Evolutionary conservation across 23 tunicate species (phyloP).

Genomic region (Trididemnum miniatum): DNA sequence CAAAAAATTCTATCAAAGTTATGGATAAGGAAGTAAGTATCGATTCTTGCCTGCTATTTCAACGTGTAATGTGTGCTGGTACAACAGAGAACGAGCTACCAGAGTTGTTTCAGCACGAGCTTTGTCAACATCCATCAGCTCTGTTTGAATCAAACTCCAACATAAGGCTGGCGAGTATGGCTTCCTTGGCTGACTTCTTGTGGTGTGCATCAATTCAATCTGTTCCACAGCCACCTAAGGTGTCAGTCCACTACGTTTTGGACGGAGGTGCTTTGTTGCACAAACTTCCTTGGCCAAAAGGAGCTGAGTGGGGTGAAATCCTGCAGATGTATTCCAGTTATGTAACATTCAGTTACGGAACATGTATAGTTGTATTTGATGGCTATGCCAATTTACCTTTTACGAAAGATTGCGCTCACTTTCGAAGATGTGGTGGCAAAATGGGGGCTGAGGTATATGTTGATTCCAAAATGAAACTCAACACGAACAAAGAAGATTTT

Average conservation of each 20-base stretch:
- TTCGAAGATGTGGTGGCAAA: background rate
- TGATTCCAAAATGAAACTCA: background rate
- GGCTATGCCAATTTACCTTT: background rate
- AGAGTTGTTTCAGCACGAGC: slow-evolving; percentile 5
- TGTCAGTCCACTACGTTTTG: background rate
- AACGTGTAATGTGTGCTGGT: slow-evolving; percentile 10
- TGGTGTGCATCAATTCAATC: no score
- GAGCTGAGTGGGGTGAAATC: slow-evolving; percentile 19
- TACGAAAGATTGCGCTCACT: background rate
- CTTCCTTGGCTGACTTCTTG: slow-evolving; percentile 10
- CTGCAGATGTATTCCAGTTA: slow-evolving; percentile 3
- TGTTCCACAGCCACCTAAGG: slow-evolving; percentile 6
- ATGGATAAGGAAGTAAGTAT: slow-evolving; percentile 3
- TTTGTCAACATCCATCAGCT: slow-evolving; percentile 22
- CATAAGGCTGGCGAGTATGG: slow-evolving; percentile 6
- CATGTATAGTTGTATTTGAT: slow-evolving; percentile 14
- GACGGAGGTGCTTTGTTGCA: slow-evolving; percentile 11
- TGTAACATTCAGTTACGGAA: slow-evolving; percentile 12
- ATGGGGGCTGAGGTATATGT: slow-evolving; percentile 10
- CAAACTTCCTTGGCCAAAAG: slow-evolving; percentile 19
- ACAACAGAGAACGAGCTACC: slow-evolving; percentile 12
- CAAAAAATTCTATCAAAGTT: background rate
- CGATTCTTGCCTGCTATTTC: slow-evolving; percentile 1
- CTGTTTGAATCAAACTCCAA: slow-evolving; percentile 16
- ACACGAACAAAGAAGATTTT: background rate